Conservation (phyloP, 2,113 vertebrate species). For the Leptobrachium leishanense region DNA sequence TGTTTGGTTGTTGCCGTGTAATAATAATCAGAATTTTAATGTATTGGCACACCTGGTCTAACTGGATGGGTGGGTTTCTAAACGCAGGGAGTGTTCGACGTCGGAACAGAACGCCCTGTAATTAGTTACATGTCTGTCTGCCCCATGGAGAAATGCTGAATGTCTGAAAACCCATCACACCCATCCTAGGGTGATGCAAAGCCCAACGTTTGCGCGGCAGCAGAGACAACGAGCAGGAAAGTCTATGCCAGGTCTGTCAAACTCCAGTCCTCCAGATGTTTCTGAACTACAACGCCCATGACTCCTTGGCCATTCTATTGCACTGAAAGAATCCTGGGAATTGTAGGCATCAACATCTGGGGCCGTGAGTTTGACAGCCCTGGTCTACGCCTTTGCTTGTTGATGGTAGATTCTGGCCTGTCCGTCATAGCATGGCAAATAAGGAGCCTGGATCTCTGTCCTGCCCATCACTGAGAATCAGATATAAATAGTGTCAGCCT, state of each 20-base stretch:
- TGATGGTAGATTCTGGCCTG: no score
- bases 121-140: constrained; percentile 27
- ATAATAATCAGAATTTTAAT: constrained; percentile 6
- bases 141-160: neutral
- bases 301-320: no score
- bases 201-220: no score
- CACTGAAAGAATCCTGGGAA: no score
- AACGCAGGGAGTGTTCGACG: constrained; percentile 34
- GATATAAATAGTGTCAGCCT: neutral
- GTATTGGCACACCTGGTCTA: constrained; percentile 5
- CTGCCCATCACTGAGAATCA: neutral
- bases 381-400: no score
- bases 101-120: constrained; percentile 34
- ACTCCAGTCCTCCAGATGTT: no score
- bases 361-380: no score
- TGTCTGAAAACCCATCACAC: neutral
- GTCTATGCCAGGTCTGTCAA: no score
- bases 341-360: no score
- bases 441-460: neutral
- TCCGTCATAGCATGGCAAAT: neutral
- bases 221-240: no score
- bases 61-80: constrained; percentile 34
- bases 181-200: neutral
- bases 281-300: no score
- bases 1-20: neutral